A percentile compares a stretch with the other conserved stretches of the same genome.
Evolutionary conservation across 2,888 invertebrate genomes (phyloP).

Genomic region (Chromoteleia sp.): DNA sequence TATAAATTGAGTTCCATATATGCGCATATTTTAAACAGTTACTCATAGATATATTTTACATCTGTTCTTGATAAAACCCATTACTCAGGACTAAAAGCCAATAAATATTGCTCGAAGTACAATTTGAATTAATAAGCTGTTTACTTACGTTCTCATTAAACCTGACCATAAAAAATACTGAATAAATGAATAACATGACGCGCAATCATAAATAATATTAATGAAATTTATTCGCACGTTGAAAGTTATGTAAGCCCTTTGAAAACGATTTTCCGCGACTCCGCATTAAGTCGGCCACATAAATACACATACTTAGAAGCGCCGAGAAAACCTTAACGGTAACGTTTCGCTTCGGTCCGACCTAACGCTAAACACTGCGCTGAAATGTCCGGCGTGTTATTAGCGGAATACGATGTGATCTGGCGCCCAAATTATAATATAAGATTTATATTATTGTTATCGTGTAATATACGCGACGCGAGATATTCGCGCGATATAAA

Average conservation of each 20-base stretch:
- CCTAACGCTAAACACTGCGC: conserved; percentile 4
- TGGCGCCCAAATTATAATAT: conserved; percentile 45
- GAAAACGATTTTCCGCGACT: conserved; percentile 22
- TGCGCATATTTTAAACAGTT: too few relatives aligned
- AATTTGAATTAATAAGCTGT: too few relatives aligned
- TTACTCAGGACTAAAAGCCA: too few relatives aligned
- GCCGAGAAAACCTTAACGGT: conserved; percentile 4
- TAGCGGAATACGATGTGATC: conserved; percentile 31
- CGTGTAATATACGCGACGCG: conserved; percentile 33
- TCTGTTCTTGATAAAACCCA: too few relatives aligned
- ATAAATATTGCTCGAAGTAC: too few relatives aligned
- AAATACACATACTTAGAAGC: conserved; percentile 1
- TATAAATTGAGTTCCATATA: too few relatives aligned
- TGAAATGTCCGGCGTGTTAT: conserved; percentile 34
- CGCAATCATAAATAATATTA: conserved; percentile 34
- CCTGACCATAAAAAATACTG: background rate
- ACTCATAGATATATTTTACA: too few relatives aligned
- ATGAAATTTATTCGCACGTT: conserved; percentile 25
- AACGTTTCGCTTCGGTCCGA: background rate
- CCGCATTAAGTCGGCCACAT: conserved; percentile 17
- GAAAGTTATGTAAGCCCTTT: conserved; percentile 2
- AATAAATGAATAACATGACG: conserved; percentile 3
- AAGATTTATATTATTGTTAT: conserved; percentile 63
- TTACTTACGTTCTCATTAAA: too few relatives aligned
- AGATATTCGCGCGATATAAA: conserved; percentile 35